Conservation (phyloP, 2,888 invertebrate species). For the Melitaea athalia region DNA sequence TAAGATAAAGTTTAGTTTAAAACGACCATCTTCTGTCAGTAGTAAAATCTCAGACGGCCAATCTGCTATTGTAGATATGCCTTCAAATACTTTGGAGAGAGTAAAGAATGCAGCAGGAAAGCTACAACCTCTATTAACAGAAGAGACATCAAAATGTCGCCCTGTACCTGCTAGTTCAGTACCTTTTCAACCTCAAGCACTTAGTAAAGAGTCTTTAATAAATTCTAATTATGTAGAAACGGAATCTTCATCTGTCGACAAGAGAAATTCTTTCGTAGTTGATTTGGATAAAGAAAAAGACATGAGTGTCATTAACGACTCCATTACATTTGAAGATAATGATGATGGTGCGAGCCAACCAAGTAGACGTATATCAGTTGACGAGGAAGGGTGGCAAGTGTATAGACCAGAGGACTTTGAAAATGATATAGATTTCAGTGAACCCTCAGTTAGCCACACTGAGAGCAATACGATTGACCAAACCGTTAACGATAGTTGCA, state of each 20-base stretch:
- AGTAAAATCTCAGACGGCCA: constrained; percentile 49
- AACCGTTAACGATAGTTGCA: constrained; percentile 36
- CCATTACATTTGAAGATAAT: constrained; percentile 35
- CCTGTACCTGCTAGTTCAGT: constrained; percentile 66
- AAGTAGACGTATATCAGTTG: constrained; percentile 52
- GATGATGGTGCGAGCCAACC: neutral
- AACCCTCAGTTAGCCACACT: neutral
- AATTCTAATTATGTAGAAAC: too few relatives aligned
- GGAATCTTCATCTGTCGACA: neutral
- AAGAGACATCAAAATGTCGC: constrained; percentile 51
- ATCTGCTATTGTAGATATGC: constrained; percentile 52
- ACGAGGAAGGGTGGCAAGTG: constrained; percentile 83
- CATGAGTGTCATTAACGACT: constrained; percentile 48
- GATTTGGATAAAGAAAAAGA: constrained; percentile 59
- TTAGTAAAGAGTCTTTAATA: constrained; percentile 56
- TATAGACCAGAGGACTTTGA: constrained; percentile 75
- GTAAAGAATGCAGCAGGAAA: constrained; percentile 62
- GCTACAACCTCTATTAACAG: constrained; percentile 59
- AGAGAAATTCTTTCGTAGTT: neutral
- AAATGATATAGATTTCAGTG: constrained; percentile 49
- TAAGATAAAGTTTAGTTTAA: constrained; percentile 74
- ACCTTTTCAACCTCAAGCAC: constrained; percentile 66
- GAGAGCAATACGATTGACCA: neutral
- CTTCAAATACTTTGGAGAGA: constrained; percentile 67
- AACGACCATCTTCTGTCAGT: constrained; percentile 57